Evolutionary conservation across 2,888 invertebrate species (phyloP), one percentile per base, ranked within the genome.

Genomic region (Lasioglossum zephyrum): DNA sequence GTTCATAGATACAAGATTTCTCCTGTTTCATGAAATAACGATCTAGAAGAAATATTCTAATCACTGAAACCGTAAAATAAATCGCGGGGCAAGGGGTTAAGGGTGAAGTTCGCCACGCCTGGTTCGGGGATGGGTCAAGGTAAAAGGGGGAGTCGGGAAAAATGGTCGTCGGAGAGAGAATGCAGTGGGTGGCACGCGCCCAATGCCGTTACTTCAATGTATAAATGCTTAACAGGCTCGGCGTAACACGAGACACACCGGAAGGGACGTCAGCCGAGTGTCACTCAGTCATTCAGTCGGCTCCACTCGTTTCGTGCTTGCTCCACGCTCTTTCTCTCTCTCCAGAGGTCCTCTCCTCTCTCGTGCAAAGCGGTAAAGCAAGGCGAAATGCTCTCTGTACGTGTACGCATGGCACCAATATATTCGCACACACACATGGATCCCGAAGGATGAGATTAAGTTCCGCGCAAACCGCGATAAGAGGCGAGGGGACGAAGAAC

Each of bases 171-270:
- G 82, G 13, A 75, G 47, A 72, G 81, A 79, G 86, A 81, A 82
- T 92, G 87, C 87, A 90, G 93, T 93, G 92, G 93, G 93, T 93
- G 95, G 94, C 95, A 95, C 95, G 94, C 94, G 95, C 93, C 94
- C 91, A 89, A 91, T 93, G 92, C 93, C 92, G 93, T 94, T 94
- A 94, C 93, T 94, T 93, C 92, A 94, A 95, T 95, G 93, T 92
- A 93, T 92, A 93, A 94, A 94, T 92, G 93, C 93, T 93, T 93
- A 94, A 94, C 92, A 88, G 91, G 89, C 91, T 91, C 85, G 91
- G 91, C 92, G 94, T 94, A 94, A 95, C 93, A 93, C 93, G 93
- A 95, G 94, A 94, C 94, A 93, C 92, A 93, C 94, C 94, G 95
- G 95, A 95, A 95, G 92, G 93, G 93, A 93, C 94, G 93, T 94